Percentiles rank a stretch among this genome's conserved stretches.
Conservation (phyloP, 2,797 vertebrate genomes). For the Esox lucius region DNA sequence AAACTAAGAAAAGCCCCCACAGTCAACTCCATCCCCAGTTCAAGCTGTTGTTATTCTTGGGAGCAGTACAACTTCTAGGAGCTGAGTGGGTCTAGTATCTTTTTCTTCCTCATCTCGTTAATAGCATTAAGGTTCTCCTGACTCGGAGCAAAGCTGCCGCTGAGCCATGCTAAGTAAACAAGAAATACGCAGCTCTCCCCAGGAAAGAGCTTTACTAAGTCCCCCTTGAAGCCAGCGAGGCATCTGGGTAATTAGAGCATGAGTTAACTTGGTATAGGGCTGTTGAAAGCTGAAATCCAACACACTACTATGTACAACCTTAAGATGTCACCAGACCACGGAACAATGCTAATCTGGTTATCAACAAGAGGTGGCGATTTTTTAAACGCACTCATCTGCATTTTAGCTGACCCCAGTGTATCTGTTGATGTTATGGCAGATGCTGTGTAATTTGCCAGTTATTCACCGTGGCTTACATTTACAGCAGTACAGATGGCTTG, state of each 20-base stretch:
- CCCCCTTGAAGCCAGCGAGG: conserved; percentile 49
- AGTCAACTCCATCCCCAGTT: neutral
- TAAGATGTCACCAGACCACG: neutral
- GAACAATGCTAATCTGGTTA: neutral
- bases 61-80: neutral
- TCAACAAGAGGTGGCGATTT: neutral
- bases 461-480: neutral
- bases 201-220: conserved; percentile 57
- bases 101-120: neutral
- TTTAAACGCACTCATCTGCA: neutral
- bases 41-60: conserved; percentile 7
- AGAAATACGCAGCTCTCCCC: conserved; percentile 47
- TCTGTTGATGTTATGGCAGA: neutral
- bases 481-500: neutral
- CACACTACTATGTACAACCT: neutral
- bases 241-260: conserved; percentile 56
- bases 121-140: conserved; percentile 19
- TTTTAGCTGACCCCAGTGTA: neutral
- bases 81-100: neutral
- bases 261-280: conserved; percentile 46
- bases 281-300: conserved; percentile 23
- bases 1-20: neutral
- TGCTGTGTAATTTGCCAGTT: neutral
- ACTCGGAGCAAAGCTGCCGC: conserved; percentile 23
- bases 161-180: conserved; percentile 49